These are phyloP conservation scores for Microplitis deprimator DNA, from an alignment of 2,888 invertebrate species.

Conservation along the genomic window DNA sequence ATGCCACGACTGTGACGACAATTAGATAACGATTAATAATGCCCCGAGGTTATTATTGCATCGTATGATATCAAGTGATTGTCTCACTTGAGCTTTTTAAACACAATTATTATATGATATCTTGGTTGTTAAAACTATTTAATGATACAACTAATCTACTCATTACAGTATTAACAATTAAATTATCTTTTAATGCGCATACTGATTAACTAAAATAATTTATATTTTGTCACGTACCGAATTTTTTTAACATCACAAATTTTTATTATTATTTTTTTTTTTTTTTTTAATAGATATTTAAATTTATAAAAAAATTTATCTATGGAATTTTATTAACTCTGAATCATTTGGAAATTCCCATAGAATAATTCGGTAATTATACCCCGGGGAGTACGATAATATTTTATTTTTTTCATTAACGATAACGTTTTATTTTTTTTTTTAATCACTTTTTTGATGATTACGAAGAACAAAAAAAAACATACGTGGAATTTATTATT, in stretches of 20 bases:
- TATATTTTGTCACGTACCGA: not conserved
- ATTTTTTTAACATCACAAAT: not conserved
- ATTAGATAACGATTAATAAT: not conserved
- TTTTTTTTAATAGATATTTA: not conserved
- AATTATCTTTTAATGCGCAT: not conserved
- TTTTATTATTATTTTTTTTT: not conserved
- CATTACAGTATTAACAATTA: not conserved
- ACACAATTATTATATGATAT: not conserved
- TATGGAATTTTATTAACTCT: not conserved
- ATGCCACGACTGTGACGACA: conserved; percentile 31
- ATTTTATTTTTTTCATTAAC: not conserved
- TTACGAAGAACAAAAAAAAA: too few species aligned
- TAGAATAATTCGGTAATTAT: not conserved
- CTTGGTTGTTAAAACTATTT: not conserved
- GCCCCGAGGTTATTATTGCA: not conserved
- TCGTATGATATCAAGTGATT: not conserved
- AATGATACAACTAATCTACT: not conserved
- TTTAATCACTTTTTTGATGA: too few species aligned
- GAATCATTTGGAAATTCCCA: not conserved
- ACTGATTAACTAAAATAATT: not conserved
- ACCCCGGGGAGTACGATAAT: not conserved
- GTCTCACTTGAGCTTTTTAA: not conserved
- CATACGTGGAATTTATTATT: too few species aligned
- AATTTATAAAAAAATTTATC: not conserved
- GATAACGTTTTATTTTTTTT: too few species aligned